Evolutionary conservation across 2,888 invertebrate species (phyloP).

Genomic region (Physocephala rufipes): DNA sequence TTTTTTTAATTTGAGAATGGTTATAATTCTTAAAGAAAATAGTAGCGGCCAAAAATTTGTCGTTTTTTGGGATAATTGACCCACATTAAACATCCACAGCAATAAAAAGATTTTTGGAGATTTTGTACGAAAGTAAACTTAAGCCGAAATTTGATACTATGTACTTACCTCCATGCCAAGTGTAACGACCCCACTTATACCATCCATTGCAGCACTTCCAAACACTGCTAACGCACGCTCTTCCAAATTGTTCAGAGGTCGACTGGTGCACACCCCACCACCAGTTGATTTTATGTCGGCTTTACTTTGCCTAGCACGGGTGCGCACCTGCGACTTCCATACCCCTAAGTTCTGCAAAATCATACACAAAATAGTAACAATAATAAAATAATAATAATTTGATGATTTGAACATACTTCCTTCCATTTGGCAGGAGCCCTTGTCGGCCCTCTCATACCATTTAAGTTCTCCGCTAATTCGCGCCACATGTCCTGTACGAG

Average conservation of each 20-base stretch:
- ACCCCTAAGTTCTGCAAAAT: constrained; percentile 1
- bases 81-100: no score
- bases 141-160: neutral
- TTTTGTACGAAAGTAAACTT: no score
- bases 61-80: no score
- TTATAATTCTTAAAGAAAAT: no score
- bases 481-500: neutral
- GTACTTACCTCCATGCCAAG: neutral
- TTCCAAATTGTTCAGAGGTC: no score
- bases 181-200: neutral
- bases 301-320: neutral
- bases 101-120: no score
- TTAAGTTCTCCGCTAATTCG: neutral
- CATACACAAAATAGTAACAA: no score
- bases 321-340: neutral
- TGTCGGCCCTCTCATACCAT: neutral
- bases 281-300: neutral
- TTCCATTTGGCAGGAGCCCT: neutral
- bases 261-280: neutral
- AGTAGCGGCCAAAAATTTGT: no score
- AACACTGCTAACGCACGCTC: constrained; percentile 6
- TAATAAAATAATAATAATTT: neutral
- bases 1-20: no score
- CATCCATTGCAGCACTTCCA: neutral
- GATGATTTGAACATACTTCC: neutral